Evolutionary conservation across 2,888 invertebrate genomes (phyloP), one percentile per base, ranked within the genome.

Genomic region (Taphrorychus bicolor): DNA sequence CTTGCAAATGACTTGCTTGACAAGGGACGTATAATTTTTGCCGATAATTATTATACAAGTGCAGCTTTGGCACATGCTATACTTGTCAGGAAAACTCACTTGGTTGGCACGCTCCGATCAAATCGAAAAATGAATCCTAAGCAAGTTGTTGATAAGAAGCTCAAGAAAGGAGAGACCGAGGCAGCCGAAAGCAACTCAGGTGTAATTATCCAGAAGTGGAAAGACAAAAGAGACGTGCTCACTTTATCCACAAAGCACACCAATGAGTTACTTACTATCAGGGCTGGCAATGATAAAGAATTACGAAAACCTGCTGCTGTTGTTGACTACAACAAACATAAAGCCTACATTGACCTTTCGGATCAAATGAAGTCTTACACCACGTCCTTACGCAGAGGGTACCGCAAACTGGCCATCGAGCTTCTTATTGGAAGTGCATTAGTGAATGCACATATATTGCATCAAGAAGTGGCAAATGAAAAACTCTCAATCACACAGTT

Each of bases 291-390:
- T 16, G 4, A 42, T 5, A n/a, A n/a, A n/a, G 42, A 62, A 19
- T 22, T 56, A 5, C 3, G 4, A 2, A 62, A 62, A 45, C 62
- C 62, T 22, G 17, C 2, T 16, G 21, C 11, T 22, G 23, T 62
- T 42, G n/a, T 56, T 2, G 54, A 56, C 5, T 59, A 59, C 1
- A 59, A 57, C 21, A 57, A 57, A 41, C 24, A 40, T 42, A 57
- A 40, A 51, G 7, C 40, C n/a, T 52, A 14, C 59, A 74, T 79
- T 41, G 74, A 78, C 64, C 22, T 75, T 18, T 76, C 75, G 3
- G 74, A 79, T 53, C 78, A 77, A 69, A 73, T 74, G 60, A 72
- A 73, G 45, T 45, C 73, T 18, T 73, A 74, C 52, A 62, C 66
- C 45, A 69, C 73, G 16, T 45, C 32, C 11, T 21, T 61, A 3